phyloP scores from a whole-genome alignment of 2,797 vertebrate species.

The Nyctibius grandis region DNA sequence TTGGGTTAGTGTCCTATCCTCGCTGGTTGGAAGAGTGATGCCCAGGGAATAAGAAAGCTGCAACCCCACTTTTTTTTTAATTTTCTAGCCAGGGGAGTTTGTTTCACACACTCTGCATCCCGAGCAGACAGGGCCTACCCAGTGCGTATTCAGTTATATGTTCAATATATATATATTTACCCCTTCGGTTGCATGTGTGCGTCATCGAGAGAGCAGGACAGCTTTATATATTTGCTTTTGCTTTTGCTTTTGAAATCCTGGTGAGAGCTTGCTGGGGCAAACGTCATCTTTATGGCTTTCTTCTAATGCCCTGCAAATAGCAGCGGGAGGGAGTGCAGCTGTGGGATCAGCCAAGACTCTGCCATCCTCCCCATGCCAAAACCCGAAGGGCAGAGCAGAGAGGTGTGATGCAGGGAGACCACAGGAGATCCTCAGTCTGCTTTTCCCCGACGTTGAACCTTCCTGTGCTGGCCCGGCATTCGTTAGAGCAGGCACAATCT shows the following conservation, averaged over 20 bases:
- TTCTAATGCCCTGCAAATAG: neutral
- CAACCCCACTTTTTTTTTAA: neutral
- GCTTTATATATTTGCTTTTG: neutral
- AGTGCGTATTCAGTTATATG: neutral
- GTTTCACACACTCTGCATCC: neutral
- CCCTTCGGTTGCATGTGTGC: neutral
- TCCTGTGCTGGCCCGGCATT: neutral
- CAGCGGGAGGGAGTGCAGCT: neutral
- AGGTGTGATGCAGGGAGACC: neutral
- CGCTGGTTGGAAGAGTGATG: neutral
- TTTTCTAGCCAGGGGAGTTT: neutral
- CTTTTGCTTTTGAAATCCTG: neutral
- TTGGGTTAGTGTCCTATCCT: neutral
- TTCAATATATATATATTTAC: neutral
- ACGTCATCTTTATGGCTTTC: neutral
- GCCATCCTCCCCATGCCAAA: accelerated
- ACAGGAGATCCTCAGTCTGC: neutral
- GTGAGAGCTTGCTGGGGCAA: neutral
- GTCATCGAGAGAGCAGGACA: neutral
- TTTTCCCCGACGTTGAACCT: accelerated
- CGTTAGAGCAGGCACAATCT: neutral
- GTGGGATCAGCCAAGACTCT: neutral
- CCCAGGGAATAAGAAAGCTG: neutral
- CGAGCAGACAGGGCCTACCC: neutral
- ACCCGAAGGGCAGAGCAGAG: neutral